These are phyloP conservation scores for Radopholus similis DNA, from an alignment of 1,140 invertebrate genomes.

Conservation along the genomic window DNA sequence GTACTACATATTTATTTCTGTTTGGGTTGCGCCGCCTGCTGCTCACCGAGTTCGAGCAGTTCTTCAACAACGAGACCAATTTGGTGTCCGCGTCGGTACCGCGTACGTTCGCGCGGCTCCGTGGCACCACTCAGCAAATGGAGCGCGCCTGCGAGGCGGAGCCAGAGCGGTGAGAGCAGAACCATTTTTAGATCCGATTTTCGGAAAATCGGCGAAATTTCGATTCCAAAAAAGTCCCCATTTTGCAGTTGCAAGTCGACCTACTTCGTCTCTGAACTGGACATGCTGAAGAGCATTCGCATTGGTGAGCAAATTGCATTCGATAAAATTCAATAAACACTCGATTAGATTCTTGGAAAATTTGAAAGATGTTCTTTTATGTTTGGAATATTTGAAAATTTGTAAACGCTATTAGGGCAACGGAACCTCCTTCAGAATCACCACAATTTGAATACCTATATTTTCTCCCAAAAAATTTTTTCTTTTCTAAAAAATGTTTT, in stretches of 20 bases:
- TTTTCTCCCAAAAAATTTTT: too few species aligned
- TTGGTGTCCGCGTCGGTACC: not conserved
- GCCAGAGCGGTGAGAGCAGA: conserved; percentile 33
- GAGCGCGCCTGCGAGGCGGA: conserved; percentile 29
- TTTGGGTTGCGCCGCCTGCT: conserved; percentile 37
- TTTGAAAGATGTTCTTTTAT: not conserved
- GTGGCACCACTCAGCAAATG: not conserved
- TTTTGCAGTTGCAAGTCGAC: conserved; percentile 32
- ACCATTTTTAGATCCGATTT: conserved; percentile 24
- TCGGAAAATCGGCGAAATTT: not conserved
- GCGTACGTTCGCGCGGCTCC: conserved; percentile 16
- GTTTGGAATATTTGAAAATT: too few species aligned
- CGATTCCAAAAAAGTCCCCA: not conserved
- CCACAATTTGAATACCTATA: too few species aligned
- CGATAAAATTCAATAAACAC: too few species aligned
- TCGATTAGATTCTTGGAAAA: not conserved
- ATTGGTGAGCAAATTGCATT: not conserved
- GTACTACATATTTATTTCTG: not conserved
- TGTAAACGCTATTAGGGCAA: too few species aligned
- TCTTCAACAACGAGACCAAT: conserved; percentile 20
- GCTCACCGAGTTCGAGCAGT: conserved; percentile 36
- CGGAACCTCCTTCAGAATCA: too few species aligned
- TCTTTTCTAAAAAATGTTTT: too few species aligned
- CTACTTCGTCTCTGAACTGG: conserved; percentile 58
- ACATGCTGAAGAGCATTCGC: conserved; percentile 58